Evolutionary conservation across 2,113 vertebrate genomes (phyloP), one percentile per base, ranked within the genome.

Genomic region (Mormoops blainvillei): DNA sequence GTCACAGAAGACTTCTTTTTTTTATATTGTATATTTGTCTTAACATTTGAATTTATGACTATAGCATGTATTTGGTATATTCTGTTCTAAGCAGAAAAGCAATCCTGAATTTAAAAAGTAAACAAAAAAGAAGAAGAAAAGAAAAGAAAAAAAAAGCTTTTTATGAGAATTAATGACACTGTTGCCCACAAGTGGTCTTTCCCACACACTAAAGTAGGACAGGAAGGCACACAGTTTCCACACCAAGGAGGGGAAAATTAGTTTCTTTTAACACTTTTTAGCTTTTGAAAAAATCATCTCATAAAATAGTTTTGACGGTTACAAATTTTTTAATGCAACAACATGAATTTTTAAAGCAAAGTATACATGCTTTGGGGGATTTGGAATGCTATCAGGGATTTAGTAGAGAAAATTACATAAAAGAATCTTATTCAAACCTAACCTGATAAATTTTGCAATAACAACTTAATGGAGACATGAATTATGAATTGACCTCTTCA

Each of bases 371-470:
- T 88, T 94, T 41, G 16, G 54, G 65, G 18, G 13, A 38, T 76
- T 90, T 65, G 76, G 91, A 91, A 89, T 91, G 22, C 50, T 78
- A 38, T 50, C 22, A 36, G 15, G 68, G 56, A 84, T 74, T 87
- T 43, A 92, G 20, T 31, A 52, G 56, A 87, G 76, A 63, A 95
- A 87, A 90, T 50, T 43, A 94, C 68, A 33, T 31, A 13, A 54
- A 82, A 89, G n/a, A 87, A 65, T 76, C 68, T 18, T 88, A 58
- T 28, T 82, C 31, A 92, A 93, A 80, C 61, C 15, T 50, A 48
- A 28, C n/a, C 28, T 91, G 82, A 74, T 91, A 80, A 52, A 3
- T 93, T 97, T 82, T 78, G 7, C 84, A 92, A 87, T 94, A 65
- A 24, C 15, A 84, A 63, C 43, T 54, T 80, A 36, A 91, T 74